Evolutionary conservation across 2,888 invertebrate species (phyloP).

Genomic region (Parnassius smintheus): DNA sequence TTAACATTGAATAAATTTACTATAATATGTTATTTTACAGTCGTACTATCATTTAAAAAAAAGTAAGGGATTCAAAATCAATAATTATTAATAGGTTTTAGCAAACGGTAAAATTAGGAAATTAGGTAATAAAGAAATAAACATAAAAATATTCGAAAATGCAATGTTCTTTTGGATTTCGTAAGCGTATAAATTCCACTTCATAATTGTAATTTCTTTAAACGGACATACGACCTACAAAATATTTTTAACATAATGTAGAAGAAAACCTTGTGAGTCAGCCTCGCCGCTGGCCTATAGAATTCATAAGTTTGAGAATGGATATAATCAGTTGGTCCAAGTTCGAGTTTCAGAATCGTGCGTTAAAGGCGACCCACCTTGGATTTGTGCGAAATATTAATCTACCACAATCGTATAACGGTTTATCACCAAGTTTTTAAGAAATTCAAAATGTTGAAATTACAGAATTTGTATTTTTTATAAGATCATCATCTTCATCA

Average conservation of each 20-base stretch:
- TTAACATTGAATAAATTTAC: too few species aligned
- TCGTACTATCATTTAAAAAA: neutral
- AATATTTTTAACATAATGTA: conserved; percentile 39
- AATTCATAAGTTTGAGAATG: conserved; percentile 42
- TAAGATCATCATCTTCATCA: too few species aligned
- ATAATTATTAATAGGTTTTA: neutral
- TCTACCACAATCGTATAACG: conserved; percentile 3
- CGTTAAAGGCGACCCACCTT: conserved; percentile 30
- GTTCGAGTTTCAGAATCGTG: conserved; percentile 32
- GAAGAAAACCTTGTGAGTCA: conserved; percentile 45
- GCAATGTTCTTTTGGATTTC: conserved; percentile 7
- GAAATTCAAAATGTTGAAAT: too few species aligned
- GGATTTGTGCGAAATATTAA: conserved; percentile 23
- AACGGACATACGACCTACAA: conserved; percentile 36
- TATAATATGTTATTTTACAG: neutral
- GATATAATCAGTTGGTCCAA: conserved; percentile 41
- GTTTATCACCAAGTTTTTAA: too few species aligned
- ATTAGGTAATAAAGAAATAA: conserved; percentile 6
- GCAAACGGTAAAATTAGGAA: neutral
- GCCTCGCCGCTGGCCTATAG: conserved; percentile 44
- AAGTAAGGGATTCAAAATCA: neutral
- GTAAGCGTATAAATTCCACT: conserved; percentile 11
- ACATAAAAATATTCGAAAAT: conserved; percentile 13
- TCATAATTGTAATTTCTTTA: conserved; percentile 25
- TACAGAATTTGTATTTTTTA: too few species aligned